Evolutionary conservation across 2,888 invertebrate species (phyloP).

Genomic region (Ctena decussata): DNA sequence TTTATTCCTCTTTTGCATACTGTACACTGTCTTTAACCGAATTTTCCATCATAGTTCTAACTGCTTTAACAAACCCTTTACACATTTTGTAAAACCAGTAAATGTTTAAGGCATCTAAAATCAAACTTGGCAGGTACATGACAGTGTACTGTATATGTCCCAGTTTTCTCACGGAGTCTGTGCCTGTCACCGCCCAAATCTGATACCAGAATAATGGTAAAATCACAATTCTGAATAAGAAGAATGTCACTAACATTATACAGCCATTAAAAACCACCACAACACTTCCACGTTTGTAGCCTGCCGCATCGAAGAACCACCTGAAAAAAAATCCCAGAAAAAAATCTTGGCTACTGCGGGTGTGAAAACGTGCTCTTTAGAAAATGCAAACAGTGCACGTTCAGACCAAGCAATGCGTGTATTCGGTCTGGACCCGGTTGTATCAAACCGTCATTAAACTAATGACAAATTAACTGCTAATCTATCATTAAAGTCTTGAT

Average conservation of each 20-base stretch:
- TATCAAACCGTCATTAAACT: too few relatives aligned
- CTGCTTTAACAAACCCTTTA: slow-evolving; percentile 78
- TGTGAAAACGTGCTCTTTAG: too few relatives aligned
- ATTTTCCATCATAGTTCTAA: slow-evolving; percentile 26
- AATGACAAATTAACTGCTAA: too few relatives aligned
- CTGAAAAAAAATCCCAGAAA: slow-evolving; percentile 67
- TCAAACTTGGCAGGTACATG: slow-evolving; percentile 82
- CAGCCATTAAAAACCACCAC: slow-evolving; percentile 83
- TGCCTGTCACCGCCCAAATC: slow-evolving; percentile 82
- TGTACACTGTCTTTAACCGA: neutral
- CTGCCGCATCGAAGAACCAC: slow-evolving; percentile 83
- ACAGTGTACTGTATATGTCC: slow-evolving; percentile 83
- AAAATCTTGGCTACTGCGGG: too few relatives aligned
- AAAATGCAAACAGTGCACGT: too few relatives aligned
- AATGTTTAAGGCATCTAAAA: slow-evolving; percentile 84
- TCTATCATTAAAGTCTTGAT: too few relatives aligned
- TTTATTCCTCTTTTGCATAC: neutral
- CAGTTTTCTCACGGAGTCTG: slow-evolving; percentile 75
- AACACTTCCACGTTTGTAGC: slow-evolving; percentile 75
- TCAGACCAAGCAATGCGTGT: too few relatives aligned
- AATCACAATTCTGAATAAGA: slow-evolving; percentile 82
- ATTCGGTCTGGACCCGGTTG: too few relatives aligned
- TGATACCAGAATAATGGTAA: slow-evolving; percentile 85
- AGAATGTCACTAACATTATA: slow-evolving; percentile 84
- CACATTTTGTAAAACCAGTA: slow-evolving; percentile 85